A percentile compares a stretch with the other conserved stretches of the same genome.
Evolutionary conservation across 2,888 invertebrate species (phyloP).

Genomic region (Drosophila maculinotata): DNA sequence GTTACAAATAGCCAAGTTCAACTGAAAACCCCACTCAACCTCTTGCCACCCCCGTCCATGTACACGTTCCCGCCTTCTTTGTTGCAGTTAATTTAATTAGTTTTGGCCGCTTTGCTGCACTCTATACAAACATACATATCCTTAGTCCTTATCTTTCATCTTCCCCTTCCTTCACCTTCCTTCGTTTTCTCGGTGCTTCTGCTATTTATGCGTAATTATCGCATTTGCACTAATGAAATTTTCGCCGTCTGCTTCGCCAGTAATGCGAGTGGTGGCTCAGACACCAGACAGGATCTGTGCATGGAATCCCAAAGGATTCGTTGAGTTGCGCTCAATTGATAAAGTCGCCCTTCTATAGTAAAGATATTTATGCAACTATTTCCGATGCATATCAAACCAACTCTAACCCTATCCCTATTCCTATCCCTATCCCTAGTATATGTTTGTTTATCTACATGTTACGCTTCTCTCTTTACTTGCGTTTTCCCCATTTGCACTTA

Average conservation of each 20-base stretch:
- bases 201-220: slow-evolving; percentile 50
- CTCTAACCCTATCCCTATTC: too few species aligned
- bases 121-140: slow-evolving; percentile 3
- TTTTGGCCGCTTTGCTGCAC: slow-evolving; percentile 57
- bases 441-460: too few species aligned
- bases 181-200: neutral
- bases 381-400: too few species aligned
- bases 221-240: slow-evolving; percentile 52
- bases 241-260: slow-evolving; percentile 10
- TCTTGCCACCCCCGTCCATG: neutral
- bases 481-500: too few species aligned
- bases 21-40: slow-evolving; percentile 4
- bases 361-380: too few species aligned
- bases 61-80: slow-evolving; percentile 15
- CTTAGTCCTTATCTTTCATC: neutral
- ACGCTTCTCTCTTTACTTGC: too few species aligned
- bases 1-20: neutral
- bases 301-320: neutral
- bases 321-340: too few species aligned
- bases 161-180: neutral
- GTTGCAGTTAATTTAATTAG: slow-evolving; percentile 75
- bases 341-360: too few species aligned
- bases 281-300: neutral
- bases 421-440: too few species aligned
- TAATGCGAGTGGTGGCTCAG: neutral